Base-by-base conservation (phyloP, 2,113 vertebrate species). In the Tiliqua scincoides region DNA sequence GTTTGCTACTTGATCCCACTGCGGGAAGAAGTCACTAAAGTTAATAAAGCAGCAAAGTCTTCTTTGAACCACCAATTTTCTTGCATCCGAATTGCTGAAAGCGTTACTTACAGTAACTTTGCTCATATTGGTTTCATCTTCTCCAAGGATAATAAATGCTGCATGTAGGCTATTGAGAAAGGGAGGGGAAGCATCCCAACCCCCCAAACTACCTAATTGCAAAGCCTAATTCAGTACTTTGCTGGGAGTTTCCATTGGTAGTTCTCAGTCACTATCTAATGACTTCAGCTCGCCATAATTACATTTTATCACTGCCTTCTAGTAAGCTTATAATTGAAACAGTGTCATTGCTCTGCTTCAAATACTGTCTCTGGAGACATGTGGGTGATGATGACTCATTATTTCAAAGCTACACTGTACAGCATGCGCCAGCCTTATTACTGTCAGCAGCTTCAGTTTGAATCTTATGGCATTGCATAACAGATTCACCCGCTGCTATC, bases 301-400 rank as follows among this genome's bases (percentile, higher is more conserved):
- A 57, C 73, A 37, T 87, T 91, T 90, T 92, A 32, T 25, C 80
- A 91, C 54, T 20, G 80, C 77, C 37, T 75, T 87, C 88, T 68
- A 54, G 35, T 82, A 67, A 90, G 12, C 35, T 67, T 48, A 21
- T 67, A 52, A 89, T 21, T 25, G 77, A 91, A 90, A 73, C 1
- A 3, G 23, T 23, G 7, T 21, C 74, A 18, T 71, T 63, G 73
- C 37, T 52, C 3, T 65, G n/a, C 11, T 79, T 80, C 17, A n/a
- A 48, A 59, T 15, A 1, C 9, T 18, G 20, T 81, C 25, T 82
- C 81, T 43, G 0, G 0, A 86, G 91, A 74, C 25, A 80, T 63
- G n/a, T 48, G 79, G 84, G 85, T 86, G 91, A 90, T 37, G n/a
- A 85, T 67, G 82, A 71, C 59, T 89, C 88, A 91, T 85, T 92